These are phyloP conservation scores for Tautogolabrus adspersus DNA, from an alignment of 2,113 vertebrate species.

Conservation along the genomic window DNA sequence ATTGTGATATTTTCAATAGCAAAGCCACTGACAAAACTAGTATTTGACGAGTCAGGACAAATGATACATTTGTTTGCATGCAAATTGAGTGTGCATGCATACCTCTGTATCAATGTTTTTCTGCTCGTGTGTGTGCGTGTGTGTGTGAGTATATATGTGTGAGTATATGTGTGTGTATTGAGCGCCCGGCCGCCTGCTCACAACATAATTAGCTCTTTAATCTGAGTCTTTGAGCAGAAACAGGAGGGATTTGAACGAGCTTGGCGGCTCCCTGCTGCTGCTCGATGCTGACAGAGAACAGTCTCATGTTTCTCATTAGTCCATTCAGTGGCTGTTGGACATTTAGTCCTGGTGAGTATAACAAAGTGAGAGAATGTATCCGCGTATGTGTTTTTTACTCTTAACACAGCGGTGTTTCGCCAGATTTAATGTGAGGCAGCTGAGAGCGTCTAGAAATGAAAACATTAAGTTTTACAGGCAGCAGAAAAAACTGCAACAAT, in stretches of 20 bases:
- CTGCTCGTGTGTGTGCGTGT: neutral
- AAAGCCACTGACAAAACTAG: too few species aligned
- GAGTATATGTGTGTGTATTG: conserved; percentile 5
- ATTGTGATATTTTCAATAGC: too few species aligned
- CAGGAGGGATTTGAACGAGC: conserved; percentile 41
- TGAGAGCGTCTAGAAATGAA: too few species aligned
- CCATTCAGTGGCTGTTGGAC: conserved; percentile 44
- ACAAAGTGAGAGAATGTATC: conserved; percentile 20
- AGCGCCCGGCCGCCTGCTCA: conserved; percentile 14
- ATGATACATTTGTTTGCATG: neutral
- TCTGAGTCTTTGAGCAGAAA: conserved; percentile 53
- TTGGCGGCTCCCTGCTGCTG: conserved; percentile 43
- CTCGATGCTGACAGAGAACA: conserved; percentile 32
- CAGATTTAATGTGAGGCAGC: neutral
- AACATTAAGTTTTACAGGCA: neutral
- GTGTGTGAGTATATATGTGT: conserved; percentile 16
- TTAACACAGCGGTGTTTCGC: conserved; percentile 7
- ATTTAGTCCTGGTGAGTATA: conserved; percentile 31
- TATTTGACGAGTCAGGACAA: neutral
- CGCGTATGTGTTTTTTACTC: neutral
- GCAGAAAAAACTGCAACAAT: neutral
- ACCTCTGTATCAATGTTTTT: neutral
- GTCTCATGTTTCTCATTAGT: conserved; percentile 62
- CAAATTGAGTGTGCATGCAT: neutral
- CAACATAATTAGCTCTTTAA: conserved; percentile 67